Percentiles rank a stretch among this genome's conserved stretches.
These are phyloP conservation scores for Rhinolophus sinicus DNA, from an alignment of 2,113 vertebrate genomes.

Conservation along the genomic window DNA sequence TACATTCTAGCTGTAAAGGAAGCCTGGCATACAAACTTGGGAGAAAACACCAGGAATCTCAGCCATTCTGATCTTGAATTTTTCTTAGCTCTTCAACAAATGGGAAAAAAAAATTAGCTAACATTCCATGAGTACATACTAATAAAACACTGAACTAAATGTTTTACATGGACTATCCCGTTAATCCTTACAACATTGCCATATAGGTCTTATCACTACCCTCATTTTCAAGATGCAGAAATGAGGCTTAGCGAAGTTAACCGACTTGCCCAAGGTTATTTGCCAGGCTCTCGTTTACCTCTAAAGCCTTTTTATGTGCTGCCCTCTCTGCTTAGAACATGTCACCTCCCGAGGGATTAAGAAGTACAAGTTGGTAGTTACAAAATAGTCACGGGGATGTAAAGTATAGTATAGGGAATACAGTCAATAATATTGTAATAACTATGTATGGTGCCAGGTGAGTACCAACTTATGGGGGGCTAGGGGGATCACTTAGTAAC, in stretches of 20 bases:
- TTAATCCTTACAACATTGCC: neutral
- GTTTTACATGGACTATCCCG: neutral
- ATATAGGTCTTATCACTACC: neutral
- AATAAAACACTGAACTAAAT: neutral
- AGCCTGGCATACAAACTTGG: neutral
- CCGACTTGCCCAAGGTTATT: neutral
- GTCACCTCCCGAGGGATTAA: neutral
- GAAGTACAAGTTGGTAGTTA: too few relatives aligned
- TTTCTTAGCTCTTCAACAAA: neutral
- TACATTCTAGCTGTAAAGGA: neutral
- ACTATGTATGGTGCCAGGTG: too few relatives aligned
- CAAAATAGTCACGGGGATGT: too few relatives aligned
- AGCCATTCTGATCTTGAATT: neutral
- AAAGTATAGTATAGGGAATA: too few relatives aligned
- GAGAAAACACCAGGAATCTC: neutral
- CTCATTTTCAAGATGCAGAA: slow-evolving; percentile 29
- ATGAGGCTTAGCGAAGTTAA: neutral
- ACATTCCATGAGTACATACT: neutral
- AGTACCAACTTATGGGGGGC: too few relatives aligned
- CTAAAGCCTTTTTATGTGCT: neutral
- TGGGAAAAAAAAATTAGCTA: neutral
- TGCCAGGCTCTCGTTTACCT: neutral
- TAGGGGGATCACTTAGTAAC: too few relatives aligned
- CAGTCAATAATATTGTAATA: too few relatives aligned
- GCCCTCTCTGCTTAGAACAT: neutral